A percentile compares a stretch with the other conserved stretches of the same genome.
Conservation (phyloP, 2,797 vertebrate species). For the Galago senegalensis region DNA sequence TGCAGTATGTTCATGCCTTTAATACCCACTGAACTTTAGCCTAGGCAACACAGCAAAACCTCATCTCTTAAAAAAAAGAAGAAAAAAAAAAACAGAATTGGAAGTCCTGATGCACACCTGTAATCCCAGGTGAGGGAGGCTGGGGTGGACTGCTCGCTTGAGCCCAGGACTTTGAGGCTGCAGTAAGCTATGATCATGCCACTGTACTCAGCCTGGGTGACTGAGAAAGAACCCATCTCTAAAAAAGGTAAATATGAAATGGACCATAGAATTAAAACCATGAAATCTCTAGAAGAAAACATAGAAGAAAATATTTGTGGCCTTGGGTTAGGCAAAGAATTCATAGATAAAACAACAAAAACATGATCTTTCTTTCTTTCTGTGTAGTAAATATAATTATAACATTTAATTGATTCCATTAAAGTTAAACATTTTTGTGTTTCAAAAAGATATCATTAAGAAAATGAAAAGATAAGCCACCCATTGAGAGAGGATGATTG, state of each 20-base stretch:
- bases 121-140: not conserved
- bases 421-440: conserved; percentile 9
- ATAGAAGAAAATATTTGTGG: not conserved
- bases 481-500: not conserved
- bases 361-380: not conserved
- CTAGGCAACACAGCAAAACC: not conserved
- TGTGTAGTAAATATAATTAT: not conserved
- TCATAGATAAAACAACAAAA: not conserved
- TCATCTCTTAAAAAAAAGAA: not conserved
- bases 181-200: not conserved
- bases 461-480: conserved; percentile 18
- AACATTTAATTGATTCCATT: not conserved
- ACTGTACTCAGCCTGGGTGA: not conserved
- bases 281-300: conserved; percentile 27
- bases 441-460: conserved; percentile 11
- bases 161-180: not conserved
- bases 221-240: not conserved
- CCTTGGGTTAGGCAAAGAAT: not conserved
- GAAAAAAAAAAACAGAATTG: not conserved
- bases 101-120: not conserved
- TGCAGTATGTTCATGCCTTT: not conserved
- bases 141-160: not conserved
- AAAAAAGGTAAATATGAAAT: not conserved
- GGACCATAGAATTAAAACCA: not conserved
- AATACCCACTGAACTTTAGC: not conserved